Conservation (phyloP, 1,140 invertebrate species). For the Caligus rogercresseyi region DNA sequence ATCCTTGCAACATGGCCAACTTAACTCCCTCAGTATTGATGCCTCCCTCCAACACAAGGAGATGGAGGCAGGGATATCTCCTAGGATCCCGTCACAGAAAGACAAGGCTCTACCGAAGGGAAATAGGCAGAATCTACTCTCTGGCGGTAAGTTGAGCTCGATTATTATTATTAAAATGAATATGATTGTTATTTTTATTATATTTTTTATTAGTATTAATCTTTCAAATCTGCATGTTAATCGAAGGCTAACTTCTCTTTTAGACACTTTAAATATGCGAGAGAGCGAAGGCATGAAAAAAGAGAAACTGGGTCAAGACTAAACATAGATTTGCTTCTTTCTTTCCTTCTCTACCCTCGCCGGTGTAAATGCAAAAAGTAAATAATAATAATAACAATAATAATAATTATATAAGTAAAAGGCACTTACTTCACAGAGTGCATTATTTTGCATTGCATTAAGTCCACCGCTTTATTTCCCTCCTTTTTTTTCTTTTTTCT, state of each 20-base stretch:
- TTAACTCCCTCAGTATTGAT: neutral
- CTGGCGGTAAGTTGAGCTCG: neutral
- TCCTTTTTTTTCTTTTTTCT: too few species aligned
- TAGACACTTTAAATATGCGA: too few species aligned
- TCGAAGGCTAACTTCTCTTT: neutral
- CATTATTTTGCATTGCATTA: too few species aligned
- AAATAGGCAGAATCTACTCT: neutral
- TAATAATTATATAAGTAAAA: too few species aligned
- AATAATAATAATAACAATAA: too few species aligned
- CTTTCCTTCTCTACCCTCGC: too few species aligned
- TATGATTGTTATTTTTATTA: neutral
- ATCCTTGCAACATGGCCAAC: neutral
- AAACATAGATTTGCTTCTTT: too few species aligned
- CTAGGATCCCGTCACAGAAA: neutral
- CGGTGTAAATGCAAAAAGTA: too few species aligned
- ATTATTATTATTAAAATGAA: neutral
- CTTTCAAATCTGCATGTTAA: neutral
- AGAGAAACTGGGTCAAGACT: neutral
- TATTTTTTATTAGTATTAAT: neutral
- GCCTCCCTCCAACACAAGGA: neutral
- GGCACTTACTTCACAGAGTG: too few species aligned
- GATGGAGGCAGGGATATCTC: neutral
- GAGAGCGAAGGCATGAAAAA: too few species aligned
- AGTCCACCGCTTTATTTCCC: too few species aligned
- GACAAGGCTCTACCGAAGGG: neutral